Conservation (phyloP, 2,888 invertebrate species). For the Abrostola triplasia region DNA sequence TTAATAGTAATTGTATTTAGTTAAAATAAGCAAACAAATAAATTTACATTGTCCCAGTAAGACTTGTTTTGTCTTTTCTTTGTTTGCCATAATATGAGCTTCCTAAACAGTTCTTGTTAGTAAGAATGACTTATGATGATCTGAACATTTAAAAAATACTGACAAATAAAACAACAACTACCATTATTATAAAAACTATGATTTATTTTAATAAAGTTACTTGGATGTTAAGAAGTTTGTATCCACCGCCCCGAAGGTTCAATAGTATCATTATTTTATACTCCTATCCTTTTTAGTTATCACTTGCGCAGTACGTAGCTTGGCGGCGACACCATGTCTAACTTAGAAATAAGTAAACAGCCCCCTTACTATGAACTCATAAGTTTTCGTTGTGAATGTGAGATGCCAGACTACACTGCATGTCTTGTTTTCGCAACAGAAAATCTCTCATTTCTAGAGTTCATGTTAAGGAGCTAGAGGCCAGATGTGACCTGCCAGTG, state of each 20-base stretch:
- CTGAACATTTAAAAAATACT: not conserved
- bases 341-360: too few relatives aligned
- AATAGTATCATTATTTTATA: too few relatives aligned
- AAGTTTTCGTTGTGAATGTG: too few relatives aligned
- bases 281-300: too few relatives aligned
- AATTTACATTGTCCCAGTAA: conserved; percentile 19
- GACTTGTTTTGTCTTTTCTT: conserved; percentile 2
- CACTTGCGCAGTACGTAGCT: too few relatives aligned
- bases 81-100: not conserved
- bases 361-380: too few relatives aligned
- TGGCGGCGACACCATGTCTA: too few relatives aligned
- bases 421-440: too few relatives aligned
- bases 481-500: too few relatives aligned
- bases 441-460: too few relatives aligned
- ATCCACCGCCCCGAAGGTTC: not conserved
- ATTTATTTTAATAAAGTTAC: conserved; percentile 2
- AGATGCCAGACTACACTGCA: too few relatives aligned
- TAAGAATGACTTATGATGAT: not conserved
- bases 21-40: conserved; percentile 20
- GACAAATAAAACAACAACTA: not conserved
- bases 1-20: conserved; percentile 25
- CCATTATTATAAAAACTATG: not conserved
- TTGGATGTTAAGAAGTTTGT: not conserved
- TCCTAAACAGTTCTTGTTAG: not conserved
- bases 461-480: too few relatives aligned